phyloP scores from a whole-genome alignment of 2,888 invertebrate genomes.

The Toxonevra muliebris region DNA sequence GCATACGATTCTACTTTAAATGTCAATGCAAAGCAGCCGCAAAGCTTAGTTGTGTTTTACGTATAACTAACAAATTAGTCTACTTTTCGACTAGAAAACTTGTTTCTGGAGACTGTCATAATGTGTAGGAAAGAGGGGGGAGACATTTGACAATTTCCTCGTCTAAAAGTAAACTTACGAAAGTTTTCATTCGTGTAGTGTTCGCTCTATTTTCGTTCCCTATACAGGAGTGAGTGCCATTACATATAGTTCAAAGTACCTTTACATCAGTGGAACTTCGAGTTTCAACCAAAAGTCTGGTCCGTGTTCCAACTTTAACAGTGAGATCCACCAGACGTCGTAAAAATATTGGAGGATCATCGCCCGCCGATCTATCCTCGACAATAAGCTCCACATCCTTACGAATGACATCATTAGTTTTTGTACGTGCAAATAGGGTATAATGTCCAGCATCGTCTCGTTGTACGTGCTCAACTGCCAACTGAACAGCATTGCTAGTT shows the following conservation, averaged over 20 bases:
- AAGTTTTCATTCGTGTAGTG: too few species aligned
- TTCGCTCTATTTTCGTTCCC: too few species aligned
- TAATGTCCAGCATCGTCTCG: slow-evolving; percentile 80
- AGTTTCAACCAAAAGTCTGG: slow-evolving; percentile 85
- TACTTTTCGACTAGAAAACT: too few species aligned
- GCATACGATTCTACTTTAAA: too few species aligned
- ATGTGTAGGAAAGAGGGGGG: too few species aligned
- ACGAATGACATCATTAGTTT: slow-evolving; percentile 67
- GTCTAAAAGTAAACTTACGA: too few species aligned
- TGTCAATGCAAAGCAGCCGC: too few species aligned
- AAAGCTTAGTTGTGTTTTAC: too few species aligned
- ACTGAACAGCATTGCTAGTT: slow-evolving; percentile 72
- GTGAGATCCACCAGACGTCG: slow-evolving; percentile 85
- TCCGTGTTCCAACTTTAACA: slow-evolving; percentile 89
- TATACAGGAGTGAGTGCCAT: too few species aligned
- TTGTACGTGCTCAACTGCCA: slow-evolving; percentile 79
- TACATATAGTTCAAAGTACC: slow-evolving; percentile 68
- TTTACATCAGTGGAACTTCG: slow-evolving; percentile 80
- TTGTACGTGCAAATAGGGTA: slow-evolving; percentile 73
- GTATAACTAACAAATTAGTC: too few species aligned
- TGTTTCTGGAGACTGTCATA: too few species aligned
- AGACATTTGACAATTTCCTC: too few species aligned
- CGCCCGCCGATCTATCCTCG: slow-evolving; percentile 71
- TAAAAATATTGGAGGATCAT: slow-evolving; percentile 83
- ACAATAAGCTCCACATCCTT: slow-evolving; percentile 69